These are phyloP conservation scores for Drosophila koepferae DNA, from an alignment of 2,888 invertebrate species.

Conservation along the genomic window DNA sequence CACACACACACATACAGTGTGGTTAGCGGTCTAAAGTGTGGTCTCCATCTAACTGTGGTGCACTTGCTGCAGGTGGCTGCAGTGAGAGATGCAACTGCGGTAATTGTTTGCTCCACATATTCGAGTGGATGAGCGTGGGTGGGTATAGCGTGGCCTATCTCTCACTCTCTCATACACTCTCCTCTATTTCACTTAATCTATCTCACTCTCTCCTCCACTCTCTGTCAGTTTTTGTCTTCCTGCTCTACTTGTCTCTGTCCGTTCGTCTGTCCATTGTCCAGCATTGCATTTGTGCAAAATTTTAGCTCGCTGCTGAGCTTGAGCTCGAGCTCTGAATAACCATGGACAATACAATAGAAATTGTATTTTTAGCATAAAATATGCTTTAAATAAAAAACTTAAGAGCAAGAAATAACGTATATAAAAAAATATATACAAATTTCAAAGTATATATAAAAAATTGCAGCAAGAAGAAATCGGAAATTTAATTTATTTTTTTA, in stretches of 20 bases:
- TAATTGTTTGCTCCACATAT: constrained; percentile 47
- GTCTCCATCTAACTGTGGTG: not conserved
- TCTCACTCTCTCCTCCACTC: not conserved
- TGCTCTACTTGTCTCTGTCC: not conserved
- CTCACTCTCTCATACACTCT: not conserved
- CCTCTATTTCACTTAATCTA: too few species aligned
- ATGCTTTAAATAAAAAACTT: not conserved
- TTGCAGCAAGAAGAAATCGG: too few species aligned
- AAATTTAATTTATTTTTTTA: too few species aligned
- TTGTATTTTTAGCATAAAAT: not conserved
- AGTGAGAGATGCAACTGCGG: constrained; percentile 2
- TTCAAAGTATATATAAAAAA: too few species aligned
- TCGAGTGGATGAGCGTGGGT: constrained; percentile 27
- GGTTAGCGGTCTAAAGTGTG: constrained; percentile 15
- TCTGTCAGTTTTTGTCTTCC: not conserved
- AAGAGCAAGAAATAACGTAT: too few species aligned
- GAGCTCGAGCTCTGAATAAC: not conserved
- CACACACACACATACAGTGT: not conserved
- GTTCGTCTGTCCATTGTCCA: constrained; percentile 24
- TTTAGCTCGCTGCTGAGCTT: constrained; percentile 39
- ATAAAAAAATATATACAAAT: too few species aligned
- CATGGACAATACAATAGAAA: constrained; percentile 1
- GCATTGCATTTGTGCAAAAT: not conserved
- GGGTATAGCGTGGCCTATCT: constrained; percentile 11
- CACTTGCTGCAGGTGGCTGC: constrained; percentile 5